A percentile compares a stretch with the other conserved stretches of the same genome.
Evolutionary conservation across 2,888 invertebrate genomes (phyloP).

Genomic region (Plebejus argus): DNA sequence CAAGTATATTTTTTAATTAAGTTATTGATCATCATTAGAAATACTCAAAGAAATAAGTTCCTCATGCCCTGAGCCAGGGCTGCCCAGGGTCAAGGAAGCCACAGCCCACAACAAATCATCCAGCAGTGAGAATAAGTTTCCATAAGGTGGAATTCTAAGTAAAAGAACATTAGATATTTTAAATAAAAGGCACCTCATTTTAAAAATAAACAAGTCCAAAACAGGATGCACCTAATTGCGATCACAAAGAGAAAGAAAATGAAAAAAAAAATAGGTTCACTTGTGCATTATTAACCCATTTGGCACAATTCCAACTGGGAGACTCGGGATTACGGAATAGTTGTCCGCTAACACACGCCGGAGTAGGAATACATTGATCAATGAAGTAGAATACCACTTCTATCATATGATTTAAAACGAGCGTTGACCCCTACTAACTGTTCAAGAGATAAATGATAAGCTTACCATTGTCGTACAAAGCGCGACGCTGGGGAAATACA

Average conservation of each 20-base stretch:
- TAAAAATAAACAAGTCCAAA: neutral
- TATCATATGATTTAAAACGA: slow-evolving; percentile 12
- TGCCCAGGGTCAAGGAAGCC: neutral
- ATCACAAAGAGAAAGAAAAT: slow-evolving; percentile 5
- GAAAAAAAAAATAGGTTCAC: neutral
- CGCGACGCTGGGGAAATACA: neutral
- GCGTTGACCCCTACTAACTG: slow-evolving; percentile 25
- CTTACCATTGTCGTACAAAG: slow-evolving; percentile 21
- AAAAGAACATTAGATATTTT: neutral
- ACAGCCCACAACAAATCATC: neutral
- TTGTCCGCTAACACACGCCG: slow-evolving; percentile 25
- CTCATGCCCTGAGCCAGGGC: neutral
- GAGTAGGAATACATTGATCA: slow-evolving; percentile 6
- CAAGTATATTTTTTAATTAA: too few species aligned
- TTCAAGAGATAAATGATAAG: slow-evolving; percentile 15
- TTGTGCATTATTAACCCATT: slow-evolving; percentile 26
- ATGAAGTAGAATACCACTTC: slow-evolving; percentile 35
- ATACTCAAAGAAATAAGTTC: neutral
- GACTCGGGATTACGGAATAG: slow-evolving; percentile 9
- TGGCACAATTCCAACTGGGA: slow-evolving; percentile 23
- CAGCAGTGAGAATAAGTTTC: neutral
- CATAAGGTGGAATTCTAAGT: neutral
- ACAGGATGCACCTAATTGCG: neutral
- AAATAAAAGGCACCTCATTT: neutral
- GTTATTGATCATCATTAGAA: too few species aligned